Evolutionary conservation across 2,888 invertebrate species (phyloP), one percentile per base, ranked within the genome.

Genomic region (Patella depressa): DNA sequence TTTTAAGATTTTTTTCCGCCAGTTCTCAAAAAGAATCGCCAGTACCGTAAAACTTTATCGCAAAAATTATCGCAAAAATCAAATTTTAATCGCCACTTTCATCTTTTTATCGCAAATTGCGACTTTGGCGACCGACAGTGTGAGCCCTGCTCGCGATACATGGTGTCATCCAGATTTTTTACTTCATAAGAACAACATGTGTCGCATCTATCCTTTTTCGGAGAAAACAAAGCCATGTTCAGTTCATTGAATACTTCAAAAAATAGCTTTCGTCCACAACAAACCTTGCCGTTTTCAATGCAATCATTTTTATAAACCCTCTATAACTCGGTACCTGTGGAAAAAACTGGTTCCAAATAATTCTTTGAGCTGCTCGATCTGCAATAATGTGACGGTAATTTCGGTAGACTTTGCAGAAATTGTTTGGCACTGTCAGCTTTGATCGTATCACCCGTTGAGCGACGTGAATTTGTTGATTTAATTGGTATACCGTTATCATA

Each of bases 181-280:
- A n/a, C 59, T 59, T 59, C 59, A n/a, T 59, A 59, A 59, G 59
- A 59, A 59, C 59, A 59, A 59, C 74, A 74, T 3, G 71, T 19
- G 53, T 78, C 71, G 55, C 78, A 71, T 71, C 74, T 57, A 55
- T 78, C 78, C 24, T 78, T 78, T 29, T 53, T 74, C 70, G 73
- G 77, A 29, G 70, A 73, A 15, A 53, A 74, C 19, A 73, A 24
- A 15, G 73, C n/a, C n/a, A n/a, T n/a, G n/a, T n/a, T n/a, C n/a
- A n/a, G n/a, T n/a, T n/a, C n/a, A n/a, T n/a, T n/a, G 17, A 69
- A 65, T 45, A 72, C 70, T 53, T 73, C 19, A 12, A 57, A 45
- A 19, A 76, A 55, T 2, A 72, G 19, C 59, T 71, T 54, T 53
- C 71, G 14, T 3, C 71, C 71, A n/a, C 55, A 17, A 19, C 55